Evolutionary conservation across 2,113 vertebrate species (phyloP), one percentile per base, ranked within the genome.

Genomic region (Anolis carolinensis): DNA sequence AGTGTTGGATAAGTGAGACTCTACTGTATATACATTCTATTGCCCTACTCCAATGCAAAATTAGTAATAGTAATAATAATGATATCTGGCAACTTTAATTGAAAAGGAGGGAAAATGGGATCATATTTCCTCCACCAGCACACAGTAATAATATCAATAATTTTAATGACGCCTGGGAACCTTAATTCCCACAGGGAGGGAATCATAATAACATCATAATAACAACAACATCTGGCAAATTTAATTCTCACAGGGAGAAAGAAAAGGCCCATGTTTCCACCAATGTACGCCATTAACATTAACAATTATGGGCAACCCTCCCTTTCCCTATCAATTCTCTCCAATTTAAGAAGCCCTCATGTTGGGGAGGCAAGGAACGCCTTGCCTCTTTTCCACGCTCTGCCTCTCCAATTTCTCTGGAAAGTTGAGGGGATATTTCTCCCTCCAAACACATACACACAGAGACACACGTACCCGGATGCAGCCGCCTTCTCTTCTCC

Each of bases 351-450:
- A 30, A 63, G 76, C 76, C 14, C 7, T 20, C 16, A 20, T 65
- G 21, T 44, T 44, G 2, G 39, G 39, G 39, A 44, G 39, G 39
- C 39, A 50, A 11, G 36, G 71, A 13, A 4, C 36, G 25, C 39
- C 75, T 70, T 70, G 71, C 84, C 84, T 79, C 50, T 32, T 1
- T n/a, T n/a, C n/a, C n/a, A n/a, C n/a, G n/a, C n/a, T n/a, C n/a
- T n/a, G 16, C 62, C 23, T 73, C 55, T 20, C 2, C 10, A 52
- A 62, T 55, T 10, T 27, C 62, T 59, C 55, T 32, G 25, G 23
- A 55, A 32, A 7, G 18, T 8, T 2, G 21, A 18, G 20, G 27
- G 48, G 21, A 44, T 44, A 44, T 44, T 44, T 44, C 39, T 44
- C 39, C 5, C 39, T 44, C 39, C 39, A 32, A 23, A 77, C 23